These are phyloP conservation scores for Platalea minor DNA, from an alignment of 2,797 vertebrate genomes.

Conservation along the genomic window DNA sequence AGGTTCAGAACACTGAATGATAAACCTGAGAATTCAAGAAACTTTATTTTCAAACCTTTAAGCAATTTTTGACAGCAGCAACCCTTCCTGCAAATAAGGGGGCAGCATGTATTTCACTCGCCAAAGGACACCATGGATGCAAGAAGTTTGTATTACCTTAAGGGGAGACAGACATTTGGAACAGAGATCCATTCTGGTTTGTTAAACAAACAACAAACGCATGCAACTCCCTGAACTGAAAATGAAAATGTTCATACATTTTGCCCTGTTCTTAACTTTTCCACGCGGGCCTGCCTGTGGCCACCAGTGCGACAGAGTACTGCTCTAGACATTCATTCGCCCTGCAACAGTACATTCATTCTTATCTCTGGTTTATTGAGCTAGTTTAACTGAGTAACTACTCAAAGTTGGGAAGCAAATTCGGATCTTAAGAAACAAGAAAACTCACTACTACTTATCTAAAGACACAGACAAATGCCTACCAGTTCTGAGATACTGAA, in stretches of 20 bases:
- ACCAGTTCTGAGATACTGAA: not conserved
- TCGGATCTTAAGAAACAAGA: not conserved
- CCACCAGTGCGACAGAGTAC: not conserved
- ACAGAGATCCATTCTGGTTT: not conserved
- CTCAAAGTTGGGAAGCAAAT: not conserved
- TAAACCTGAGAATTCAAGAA: not conserved
- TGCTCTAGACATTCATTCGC: not conserved
- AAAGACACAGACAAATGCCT: not conserved
- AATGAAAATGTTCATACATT: fast-evolving
- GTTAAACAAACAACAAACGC: not conserved
- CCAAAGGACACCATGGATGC: not conserved
- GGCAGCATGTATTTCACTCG: not conserved
- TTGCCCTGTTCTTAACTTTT: not conserved
- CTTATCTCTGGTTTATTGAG: not conserved
- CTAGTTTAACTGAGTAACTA: not conserved
- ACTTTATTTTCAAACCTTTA: not conserved
- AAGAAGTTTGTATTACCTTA: not conserved
- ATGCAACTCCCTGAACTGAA: not conserved
- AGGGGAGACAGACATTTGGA: not conserved
- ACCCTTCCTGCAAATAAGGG: not conserved
- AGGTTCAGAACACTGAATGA: not conserved
- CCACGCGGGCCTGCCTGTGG: fast-evolving
- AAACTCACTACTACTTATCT: not conserved
- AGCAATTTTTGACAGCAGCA: not conserved
- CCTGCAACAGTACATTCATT: not conserved